Evolutionary conservation across 1,140 invertebrate species (phyloP).

Genomic region (Caerostris extrusa): DNA sequence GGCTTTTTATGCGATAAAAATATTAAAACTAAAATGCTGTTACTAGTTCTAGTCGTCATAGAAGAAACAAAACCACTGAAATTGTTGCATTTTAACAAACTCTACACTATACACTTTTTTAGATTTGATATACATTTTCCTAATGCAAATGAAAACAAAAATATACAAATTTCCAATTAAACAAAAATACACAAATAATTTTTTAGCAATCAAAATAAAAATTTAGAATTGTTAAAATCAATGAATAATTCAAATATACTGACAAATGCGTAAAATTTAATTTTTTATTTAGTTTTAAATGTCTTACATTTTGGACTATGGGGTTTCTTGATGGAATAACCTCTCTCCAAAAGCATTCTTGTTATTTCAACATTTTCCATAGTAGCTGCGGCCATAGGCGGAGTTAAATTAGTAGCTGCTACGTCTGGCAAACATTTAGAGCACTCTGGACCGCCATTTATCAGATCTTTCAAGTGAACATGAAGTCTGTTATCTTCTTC

Average conservation of each 20-base stretch:
- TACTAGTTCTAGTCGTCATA: too few relatives aligned
- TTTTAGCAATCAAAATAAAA: background rate
- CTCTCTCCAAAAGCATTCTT: slow-evolving; percentile 74
- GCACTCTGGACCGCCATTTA: slow-evolving; percentile 56
- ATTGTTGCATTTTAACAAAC: too few relatives aligned
- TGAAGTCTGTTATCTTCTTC: slow-evolving; percentile 39
- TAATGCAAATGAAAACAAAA: background rate
- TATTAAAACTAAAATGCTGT: too few relatives aligned
- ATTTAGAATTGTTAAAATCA: background rate
- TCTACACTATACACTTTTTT: too few relatives aligned
- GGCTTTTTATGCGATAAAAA: too few relatives aligned
- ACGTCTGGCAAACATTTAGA: slow-evolving; percentile 64
- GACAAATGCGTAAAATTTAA: background rate
- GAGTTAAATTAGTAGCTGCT: slow-evolving; percentile 74
- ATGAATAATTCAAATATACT: background rate
- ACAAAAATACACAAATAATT: background rate
- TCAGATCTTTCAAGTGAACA: slow-evolving; percentile 23
- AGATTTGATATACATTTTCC: too few relatives aligned
- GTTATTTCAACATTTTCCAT: slow-evolving; percentile 74
- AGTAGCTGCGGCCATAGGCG: slow-evolving; percentile 76
- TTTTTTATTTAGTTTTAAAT: background rate
- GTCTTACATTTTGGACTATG: slow-evolving; percentile 66
- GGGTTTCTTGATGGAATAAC: slow-evolving; percentile 76
- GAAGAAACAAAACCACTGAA: too few relatives aligned
- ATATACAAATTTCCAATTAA: background rate